Evolutionary conservation across 2,797 vertebrate genomes (phyloP).

Genomic region (Cercopithecus hamlyni): DNA sequence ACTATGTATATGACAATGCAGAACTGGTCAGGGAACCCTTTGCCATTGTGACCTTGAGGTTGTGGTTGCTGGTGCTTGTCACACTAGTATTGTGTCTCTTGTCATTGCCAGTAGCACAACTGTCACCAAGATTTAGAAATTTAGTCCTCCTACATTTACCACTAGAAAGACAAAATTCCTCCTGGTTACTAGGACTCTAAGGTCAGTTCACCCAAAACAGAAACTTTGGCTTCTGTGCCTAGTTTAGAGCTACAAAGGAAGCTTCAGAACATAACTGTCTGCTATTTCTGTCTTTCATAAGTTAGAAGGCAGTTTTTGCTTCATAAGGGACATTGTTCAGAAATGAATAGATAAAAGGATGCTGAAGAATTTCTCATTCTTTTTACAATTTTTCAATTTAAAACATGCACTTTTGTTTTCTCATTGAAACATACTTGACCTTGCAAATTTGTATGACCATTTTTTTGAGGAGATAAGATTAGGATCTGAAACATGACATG

Average conservation of each 20-base stretch:
- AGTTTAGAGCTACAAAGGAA: background rate
- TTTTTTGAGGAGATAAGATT: background rate
- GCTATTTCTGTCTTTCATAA: background rate
- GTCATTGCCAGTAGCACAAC: rapidly evolving
- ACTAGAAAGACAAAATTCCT: background rate
- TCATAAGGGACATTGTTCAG: background rate
- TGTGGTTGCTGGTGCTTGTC: background rate
- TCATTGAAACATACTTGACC: background rate
- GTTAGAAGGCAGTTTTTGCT: background rate
- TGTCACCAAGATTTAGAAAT: background rate
- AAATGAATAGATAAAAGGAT: background rate
- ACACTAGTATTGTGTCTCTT: background rate
- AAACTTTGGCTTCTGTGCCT: background rate
- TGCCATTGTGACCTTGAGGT: too few relatives aligned
- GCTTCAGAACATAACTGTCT: background rate
- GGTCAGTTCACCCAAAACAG: background rate
- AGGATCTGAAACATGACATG: background rate
- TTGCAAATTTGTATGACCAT: background rate
- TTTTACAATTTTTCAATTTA: background rate
- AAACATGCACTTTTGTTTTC: background rate
- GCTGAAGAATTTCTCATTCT: background rate
- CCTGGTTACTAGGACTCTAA: background rate
- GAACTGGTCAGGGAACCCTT: background rate
- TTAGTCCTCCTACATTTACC: background rate
- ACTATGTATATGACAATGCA: background rate